Percentiles rank a stretch among this genome's conserved stretches.
Conservation (phyloP, 2,888 invertebrate genomes). For the Chalcosyrphus nemorum region DNA sequence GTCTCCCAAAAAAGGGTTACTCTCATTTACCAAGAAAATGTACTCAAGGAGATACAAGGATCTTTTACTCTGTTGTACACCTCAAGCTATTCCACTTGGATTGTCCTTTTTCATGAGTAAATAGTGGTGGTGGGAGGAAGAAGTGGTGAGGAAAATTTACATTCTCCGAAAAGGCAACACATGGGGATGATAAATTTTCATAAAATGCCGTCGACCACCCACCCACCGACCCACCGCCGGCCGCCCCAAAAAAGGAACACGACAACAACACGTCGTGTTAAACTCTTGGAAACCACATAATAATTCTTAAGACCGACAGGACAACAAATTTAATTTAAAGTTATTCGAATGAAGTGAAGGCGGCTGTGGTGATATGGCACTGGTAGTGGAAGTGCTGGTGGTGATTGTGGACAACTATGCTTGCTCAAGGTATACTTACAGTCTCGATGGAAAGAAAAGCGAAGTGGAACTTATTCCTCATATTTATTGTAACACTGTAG, state of each 20-base stretch:
- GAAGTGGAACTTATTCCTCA: too few species aligned
- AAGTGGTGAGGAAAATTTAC: slow-evolving; percentile 61
- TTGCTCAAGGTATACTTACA: slow-evolving; percentile 61
- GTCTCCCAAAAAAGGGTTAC: slow-evolving; percentile 60
- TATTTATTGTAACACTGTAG: too few species aligned
- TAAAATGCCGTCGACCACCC: slow-evolving; percentile 59
- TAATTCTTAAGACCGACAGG: slow-evolving; percentile 78
- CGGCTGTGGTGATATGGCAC: slow-evolving; percentile 13
- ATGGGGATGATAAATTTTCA: slow-evolving; percentile 73
- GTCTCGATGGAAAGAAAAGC: slow-evolving; percentile 29
- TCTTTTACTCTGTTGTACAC: slow-evolving; percentile 66
- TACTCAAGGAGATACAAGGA: slow-evolving; percentile 69
- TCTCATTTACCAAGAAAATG: slow-evolving; percentile 44
- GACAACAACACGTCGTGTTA: slow-evolving; percentile 73
- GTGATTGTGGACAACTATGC: slow-evolving; percentile 51
- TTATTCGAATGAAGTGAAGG: slow-evolving; percentile 72
- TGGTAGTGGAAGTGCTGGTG: slow-evolving; percentile 11
- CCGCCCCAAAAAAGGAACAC: slow-evolving; percentile 53
- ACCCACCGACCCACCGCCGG: neutral
- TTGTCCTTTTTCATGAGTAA: slow-evolving; percentile 63
- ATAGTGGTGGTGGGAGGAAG: neutral
- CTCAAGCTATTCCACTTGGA: slow-evolving; percentile 71
- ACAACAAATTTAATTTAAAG: slow-evolving; percentile 74
- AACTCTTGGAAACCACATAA: slow-evolving; percentile 79
- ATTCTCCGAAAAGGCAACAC: slow-evolving; percentile 67